phyloP scores from a whole-genome alignment of 2,797 vertebrate genomes.

The Crenichthys baileyi region DNA sequence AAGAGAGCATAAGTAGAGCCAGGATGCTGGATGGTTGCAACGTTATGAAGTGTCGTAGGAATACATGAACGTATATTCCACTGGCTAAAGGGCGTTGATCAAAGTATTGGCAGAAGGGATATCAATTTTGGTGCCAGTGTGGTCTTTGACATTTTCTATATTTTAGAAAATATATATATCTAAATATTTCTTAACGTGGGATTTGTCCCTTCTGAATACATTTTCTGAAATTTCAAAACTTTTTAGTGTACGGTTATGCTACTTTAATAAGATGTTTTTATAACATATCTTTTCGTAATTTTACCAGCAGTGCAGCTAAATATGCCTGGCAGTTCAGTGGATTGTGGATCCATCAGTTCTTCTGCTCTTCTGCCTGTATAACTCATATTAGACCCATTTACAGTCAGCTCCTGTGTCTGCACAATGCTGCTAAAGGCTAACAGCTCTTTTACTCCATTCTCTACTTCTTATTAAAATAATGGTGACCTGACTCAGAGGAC shows the following conservation, averaged over 20 bases:
- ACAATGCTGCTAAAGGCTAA: constrained; percentile 9
- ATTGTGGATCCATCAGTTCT: constrained; percentile 1
- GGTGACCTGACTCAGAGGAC: constrained; percentile 5
- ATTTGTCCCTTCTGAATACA: background rate
- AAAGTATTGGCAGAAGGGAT: background rate
- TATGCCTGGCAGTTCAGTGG: no score
- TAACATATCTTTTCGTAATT: no score
- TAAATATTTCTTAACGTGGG: background rate
- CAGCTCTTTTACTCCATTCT: constrained; percentile 15
- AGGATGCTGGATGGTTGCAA: background rate
- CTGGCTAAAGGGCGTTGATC: background rate
- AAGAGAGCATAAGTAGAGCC: background rate
- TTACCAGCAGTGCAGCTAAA: no score
- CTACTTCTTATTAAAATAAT: background rate
- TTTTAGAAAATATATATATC: background rate
- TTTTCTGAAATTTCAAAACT: background rate
- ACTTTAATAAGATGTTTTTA: no score
- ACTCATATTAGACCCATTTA: constrained; percentile 4
- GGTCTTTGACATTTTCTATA: background rate
- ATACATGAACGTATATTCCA: background rate
- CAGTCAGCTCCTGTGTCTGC: background rate
- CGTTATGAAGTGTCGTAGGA: background rate
- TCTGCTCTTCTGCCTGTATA: constrained; percentile 11
- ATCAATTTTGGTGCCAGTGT: background rate
- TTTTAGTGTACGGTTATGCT: no score